Percentiles rank a stretch among this genome's conserved stretches.
Evolutionary conservation across 2,797 vertebrate species (phyloP).

Genomic region (Rhynchotus rufescens): DNA sequence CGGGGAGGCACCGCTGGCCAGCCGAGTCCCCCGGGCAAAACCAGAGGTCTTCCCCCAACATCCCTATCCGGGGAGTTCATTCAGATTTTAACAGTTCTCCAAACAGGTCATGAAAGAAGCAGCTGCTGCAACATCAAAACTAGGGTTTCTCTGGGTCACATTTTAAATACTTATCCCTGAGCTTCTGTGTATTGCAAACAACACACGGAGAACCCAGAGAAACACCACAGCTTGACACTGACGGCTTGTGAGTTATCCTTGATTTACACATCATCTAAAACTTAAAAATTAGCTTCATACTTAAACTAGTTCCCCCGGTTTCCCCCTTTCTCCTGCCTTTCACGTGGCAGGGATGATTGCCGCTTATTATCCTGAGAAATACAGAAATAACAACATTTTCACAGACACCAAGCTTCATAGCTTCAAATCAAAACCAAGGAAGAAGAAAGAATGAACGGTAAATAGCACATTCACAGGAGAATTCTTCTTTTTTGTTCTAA

Average conservation of each 20-base stretch:
- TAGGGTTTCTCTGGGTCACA: constrained; percentile 76
- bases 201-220: constrained; percentile 71
- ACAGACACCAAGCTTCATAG: constrained; percentile 68
- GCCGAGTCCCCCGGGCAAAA: background rate
- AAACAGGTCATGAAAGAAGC: constrained; percentile 53
- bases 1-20: too few relatives aligned
- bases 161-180: constrained; percentile 89
- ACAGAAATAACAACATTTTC: constrained; percentile 77
- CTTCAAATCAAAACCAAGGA: constrained; percentile 69
- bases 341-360: constrained; percentile 77
- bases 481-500: background rate
- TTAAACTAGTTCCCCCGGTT: constrained; percentile 59
- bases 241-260: background rate
- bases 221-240: constrained; percentile 46
- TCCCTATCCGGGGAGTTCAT: rapidly evolving
- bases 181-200: constrained; percentile 76
- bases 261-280: constrained; percentile 64
- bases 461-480: constrained; percentile 79
- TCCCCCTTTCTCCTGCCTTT: constrained; percentile 63
- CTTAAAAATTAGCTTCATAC: constrained; percentile 64
- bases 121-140: constrained; percentile 61
- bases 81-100: background rate
- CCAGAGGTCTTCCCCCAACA: background rate
- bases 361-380: constrained; percentile 81
- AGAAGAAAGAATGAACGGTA: constrained; percentile 60